A percentile compares a stretch with the other conserved stretches of the same genome.
Evolutionary conservation across 2,797 vertebrate genomes (phyloP).

Genomic region (Takifugu rubripes): DNA sequence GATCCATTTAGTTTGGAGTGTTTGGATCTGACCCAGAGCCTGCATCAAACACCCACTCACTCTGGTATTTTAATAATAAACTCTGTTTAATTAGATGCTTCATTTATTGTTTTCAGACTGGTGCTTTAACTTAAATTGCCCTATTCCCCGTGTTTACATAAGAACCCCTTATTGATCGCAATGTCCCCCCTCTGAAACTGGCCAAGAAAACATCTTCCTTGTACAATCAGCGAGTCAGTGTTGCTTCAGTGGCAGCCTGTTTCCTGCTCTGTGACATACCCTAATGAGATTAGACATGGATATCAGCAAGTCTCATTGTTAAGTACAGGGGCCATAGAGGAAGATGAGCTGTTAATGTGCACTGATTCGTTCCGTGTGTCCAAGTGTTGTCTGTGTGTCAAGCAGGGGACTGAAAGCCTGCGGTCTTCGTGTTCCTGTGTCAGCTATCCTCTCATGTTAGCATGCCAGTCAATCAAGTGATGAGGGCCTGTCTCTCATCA

Average conservation of each 20-base stretch:
- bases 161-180: slow-evolving; percentile 39
- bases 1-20: slow-evolving; percentile 17
- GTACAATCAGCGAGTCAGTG: slow-evolving; percentile 41
- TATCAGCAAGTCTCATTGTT: slow-evolving; percentile 56
- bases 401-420: slow-evolving; percentile 37
- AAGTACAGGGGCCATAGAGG: slow-evolving; percentile 25
- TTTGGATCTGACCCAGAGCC: slow-evolving; percentile 31
- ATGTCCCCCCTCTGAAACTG: slow-evolving; percentile 40
- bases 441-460: slow-evolving; percentile 69
- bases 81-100: slow-evolving; percentile 55
- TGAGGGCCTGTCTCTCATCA: slow-evolving; percentile 69
- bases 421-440: slow-evolving; percentile 50
- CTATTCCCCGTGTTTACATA: slow-evolving; percentile 36
- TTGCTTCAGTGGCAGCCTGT: slow-evolving; percentile 45
- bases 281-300: slow-evolving; percentile 63
- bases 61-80: not conserved
- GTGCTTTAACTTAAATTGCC: slow-evolving; percentile 53
- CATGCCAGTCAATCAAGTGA: slow-evolving; percentile 71
- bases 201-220: slow-evolving; percentile 41
- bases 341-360: slow-evolving; percentile 55
- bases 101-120: slow-evolving; percentile 46
- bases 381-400: slow-evolving; percentile 46
- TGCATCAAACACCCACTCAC: slow-evolving; percentile 53
- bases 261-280: slow-evolving; percentile 39
- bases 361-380: slow-evolving; percentile 58